Evolutionary conservation across 2,797 vertebrate genomes (phyloP).

Genomic region (Tangara arthus): DNA sequence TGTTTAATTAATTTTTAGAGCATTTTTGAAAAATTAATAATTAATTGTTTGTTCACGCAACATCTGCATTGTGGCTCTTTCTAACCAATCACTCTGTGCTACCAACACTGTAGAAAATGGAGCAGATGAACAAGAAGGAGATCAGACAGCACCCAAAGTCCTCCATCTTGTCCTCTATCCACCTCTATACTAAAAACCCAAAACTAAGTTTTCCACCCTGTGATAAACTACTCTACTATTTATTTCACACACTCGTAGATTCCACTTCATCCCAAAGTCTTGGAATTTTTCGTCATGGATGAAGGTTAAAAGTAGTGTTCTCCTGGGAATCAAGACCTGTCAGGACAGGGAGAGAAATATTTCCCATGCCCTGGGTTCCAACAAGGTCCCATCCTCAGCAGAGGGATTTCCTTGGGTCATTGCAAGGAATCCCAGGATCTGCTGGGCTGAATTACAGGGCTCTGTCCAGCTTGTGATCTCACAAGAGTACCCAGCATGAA

Average conservation of each 20-base stretch:
- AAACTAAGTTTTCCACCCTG: not conserved
- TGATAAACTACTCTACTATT: not conserved
- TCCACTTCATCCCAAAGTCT: not conserved
- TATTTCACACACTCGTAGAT: not conserved
- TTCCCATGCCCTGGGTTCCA: not conserved
- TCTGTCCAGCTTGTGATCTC: not conserved
- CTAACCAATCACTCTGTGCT: not conserved
- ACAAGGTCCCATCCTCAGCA: not conserved
- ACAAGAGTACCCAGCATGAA: not conserved
- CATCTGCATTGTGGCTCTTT: not conserved
- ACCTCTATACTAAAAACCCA: not conserved
- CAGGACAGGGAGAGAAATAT: not conserved
- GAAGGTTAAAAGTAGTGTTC: not conserved
- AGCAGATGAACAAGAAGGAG: not conserved
- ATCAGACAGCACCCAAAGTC: not conserved
- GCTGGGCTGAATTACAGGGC: not conserved
- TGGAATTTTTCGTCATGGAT: not conserved
- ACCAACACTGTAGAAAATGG: not conserved
- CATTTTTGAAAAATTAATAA: not conserved
- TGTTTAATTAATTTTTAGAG: not conserved
- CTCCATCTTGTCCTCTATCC: not conserved
- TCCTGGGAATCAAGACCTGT: not conserved
- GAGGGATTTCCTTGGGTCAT: not conserved
- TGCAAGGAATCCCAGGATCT: accelerated
- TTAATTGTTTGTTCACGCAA: not conserved